These are phyloP conservation scores for Phytoseiulus persimilis DNA, from an alignment of 2,888 invertebrate genomes.

Conservation along the genomic window DNA sequence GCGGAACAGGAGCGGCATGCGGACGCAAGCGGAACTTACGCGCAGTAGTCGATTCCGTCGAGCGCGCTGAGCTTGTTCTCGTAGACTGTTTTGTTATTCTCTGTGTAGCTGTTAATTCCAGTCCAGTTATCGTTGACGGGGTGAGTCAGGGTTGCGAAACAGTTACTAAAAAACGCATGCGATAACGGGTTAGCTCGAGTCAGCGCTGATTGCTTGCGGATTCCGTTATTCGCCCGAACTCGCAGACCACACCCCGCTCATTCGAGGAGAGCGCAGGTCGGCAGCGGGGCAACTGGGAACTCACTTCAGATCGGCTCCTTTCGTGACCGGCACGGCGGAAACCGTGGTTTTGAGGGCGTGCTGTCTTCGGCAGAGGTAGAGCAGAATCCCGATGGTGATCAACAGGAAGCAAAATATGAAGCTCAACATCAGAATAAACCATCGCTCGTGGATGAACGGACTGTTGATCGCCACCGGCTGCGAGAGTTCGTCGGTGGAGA, in stretches of 20 bases:
- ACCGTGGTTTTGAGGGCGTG: constrained; percentile 28
- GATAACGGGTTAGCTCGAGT: too few relatives aligned
- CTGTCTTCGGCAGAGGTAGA: constrained; percentile 13
- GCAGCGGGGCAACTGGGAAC: background rate
- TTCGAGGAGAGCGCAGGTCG: too few relatives aligned
- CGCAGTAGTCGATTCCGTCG: constrained; percentile 33
- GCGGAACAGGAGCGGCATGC: background rate
- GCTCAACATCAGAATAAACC: constrained; percentile 6
- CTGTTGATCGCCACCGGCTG: constrained; percentile 9
- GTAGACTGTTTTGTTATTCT: constrained; percentile 14
- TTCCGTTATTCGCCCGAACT: too few relatives aligned
- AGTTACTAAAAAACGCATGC: background rate
- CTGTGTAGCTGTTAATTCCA: constrained; percentile 8
- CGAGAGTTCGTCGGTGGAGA: constrained; percentile 30
- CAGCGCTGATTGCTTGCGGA: too few relatives aligned
- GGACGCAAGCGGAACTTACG: constrained; percentile 7
- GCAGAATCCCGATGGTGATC: constrained; percentile 19
- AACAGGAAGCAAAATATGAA: constrained; percentile 14
- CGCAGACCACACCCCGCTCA: too few relatives aligned
- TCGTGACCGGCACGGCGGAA: constrained; percentile 19
- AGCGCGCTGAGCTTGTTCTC: constrained; percentile 35
- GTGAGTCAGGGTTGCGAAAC: background rate
- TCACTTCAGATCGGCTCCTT: constrained; percentile 28
- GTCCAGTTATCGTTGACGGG: background rate
- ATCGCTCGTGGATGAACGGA: constrained; percentile 16